A percentile compares a stretch with the other conserved stretches of the same genome.
These are phyloP conservation scores for Cydia strobilella DNA, from an alignment of 1,140 invertebrate genomes.

Conservation along the genomic window DNA sequence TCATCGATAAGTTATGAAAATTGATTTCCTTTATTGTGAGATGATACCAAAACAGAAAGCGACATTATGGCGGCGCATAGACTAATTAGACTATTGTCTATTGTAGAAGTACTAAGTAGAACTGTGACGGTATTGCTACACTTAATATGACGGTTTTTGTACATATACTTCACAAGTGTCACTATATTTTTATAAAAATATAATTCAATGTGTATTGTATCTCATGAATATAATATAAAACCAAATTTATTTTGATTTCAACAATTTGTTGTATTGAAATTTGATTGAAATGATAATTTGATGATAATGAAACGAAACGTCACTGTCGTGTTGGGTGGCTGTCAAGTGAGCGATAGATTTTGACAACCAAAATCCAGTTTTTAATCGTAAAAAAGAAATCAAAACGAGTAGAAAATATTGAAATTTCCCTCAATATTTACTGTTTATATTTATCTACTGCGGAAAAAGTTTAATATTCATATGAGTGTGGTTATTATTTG, in stretches of 20 bases:
- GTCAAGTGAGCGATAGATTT: slow-evolving; percentile 35
- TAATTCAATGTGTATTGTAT: not conserved
- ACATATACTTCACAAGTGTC: not conserved
- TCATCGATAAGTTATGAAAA: slow-evolving; percentile 67
- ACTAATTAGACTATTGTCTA: slow-evolving; percentile 49
- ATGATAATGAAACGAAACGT: slow-evolving; percentile 25
- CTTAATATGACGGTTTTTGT: not conserved
- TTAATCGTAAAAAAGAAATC: slow-evolving; percentile 37
- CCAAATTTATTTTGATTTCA: not conserved
- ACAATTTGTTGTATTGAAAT: not conserved
- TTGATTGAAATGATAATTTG: too few species aligned
- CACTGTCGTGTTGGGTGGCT: slow-evolving; percentile 36
- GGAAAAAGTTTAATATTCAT: slow-evolving; percentile 34
- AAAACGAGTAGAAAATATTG: slow-evolving; percentile 28
- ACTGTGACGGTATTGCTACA: slow-evolving; percentile 3
- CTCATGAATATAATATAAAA: not conserved
- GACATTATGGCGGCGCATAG: slow-evolving; percentile 72
- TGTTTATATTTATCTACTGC: not conserved
- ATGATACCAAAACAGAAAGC: slow-evolving; percentile 75
- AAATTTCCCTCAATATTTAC: not conserved
- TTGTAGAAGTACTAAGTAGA: too few species aligned
- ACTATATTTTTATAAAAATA: not conserved
- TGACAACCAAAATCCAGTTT: slow-evolving; percentile 54
- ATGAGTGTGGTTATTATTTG: slow-evolving; percentile 39
- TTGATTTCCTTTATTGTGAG: slow-evolving; percentile 69